These are phyloP conservation scores for Agriotes lineatus DNA, from an alignment of 2,888 invertebrate genomes.

Conservation along the genomic window DNA sequence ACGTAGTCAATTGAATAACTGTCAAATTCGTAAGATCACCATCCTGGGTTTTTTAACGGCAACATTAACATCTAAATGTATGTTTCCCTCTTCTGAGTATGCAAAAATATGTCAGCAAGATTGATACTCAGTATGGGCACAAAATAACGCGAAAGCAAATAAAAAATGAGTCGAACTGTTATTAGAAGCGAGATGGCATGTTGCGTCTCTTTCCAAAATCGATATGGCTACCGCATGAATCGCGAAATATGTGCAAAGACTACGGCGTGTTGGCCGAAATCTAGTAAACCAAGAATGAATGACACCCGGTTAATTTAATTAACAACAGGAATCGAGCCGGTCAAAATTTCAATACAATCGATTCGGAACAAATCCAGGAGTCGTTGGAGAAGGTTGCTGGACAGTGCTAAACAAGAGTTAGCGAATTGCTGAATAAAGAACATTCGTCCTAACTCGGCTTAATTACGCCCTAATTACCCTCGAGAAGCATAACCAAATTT, in stretches of 20 bases:
- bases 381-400: neutral
- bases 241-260: neutral
- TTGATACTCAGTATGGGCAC: too few species aligned
- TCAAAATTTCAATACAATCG: slow-evolving; percentile 14
- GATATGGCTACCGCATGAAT: neutral
- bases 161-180: neutral
- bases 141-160: too few species aligned
- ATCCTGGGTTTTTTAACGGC: too few species aligned
- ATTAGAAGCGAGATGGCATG: neutral
- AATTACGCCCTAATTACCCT: slow-evolving; percentile 49
- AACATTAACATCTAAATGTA: too few species aligned
- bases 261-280: slow-evolving; percentile 1
- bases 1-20: too few species aligned
- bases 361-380: neutral
- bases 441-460: slow-evolving; percentile 42
- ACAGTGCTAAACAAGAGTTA: slow-evolving; percentile 5
- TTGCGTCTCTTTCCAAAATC: neutral
- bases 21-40: too few species aligned
- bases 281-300: slow-evolving; percentile 15
- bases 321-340: slow-evolving; percentile 7
- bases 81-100: too few species aligned
- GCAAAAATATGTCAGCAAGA: too few species aligned
- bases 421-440: slow-evolving; percentile 35
- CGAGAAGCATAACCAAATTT: slow-evolving; percentile 52
- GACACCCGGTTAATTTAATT: slow-evolving; percentile 17